Percentiles rank a stretch among this genome's conserved stretches.
Conservation (phyloP, 1,140 invertebrate genomes). For the Asobara japonica region DNA sequence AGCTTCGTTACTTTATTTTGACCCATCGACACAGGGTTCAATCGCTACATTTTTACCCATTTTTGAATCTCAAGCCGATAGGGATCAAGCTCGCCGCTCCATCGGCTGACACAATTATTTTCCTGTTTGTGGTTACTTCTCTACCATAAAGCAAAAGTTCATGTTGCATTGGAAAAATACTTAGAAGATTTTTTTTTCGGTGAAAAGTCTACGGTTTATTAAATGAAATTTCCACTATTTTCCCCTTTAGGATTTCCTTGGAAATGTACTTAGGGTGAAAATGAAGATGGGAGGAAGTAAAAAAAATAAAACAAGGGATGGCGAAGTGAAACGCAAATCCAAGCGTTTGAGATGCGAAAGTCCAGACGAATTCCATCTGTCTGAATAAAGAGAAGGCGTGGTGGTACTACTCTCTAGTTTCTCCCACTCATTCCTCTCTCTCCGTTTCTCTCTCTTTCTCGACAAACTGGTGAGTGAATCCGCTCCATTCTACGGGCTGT, state of each 20-base stretch:
- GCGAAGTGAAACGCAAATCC: conserved; percentile 7
- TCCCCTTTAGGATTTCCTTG: not conserved
- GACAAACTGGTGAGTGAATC: not conserved
- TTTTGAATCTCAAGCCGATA: not conserved
- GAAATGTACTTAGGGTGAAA: not conserved
- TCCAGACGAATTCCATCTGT: conserved; percentile 10
- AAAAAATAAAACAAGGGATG: not conserved
- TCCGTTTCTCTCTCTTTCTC: not conserved
- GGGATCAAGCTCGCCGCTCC: too few relatives aligned
- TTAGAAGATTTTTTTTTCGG: too few relatives aligned
- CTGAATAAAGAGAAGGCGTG: conserved; percentile 4
- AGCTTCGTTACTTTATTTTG: too few relatives aligned
- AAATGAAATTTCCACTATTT: not conserved
- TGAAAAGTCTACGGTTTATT: not conserved
- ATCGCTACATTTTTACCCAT: not conserved
- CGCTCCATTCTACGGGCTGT: conserved; percentile 12
- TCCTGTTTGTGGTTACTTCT: too few relatives aligned
- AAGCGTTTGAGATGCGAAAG: conserved; percentile 7
- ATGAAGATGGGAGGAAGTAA: not conserved
- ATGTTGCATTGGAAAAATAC: too few relatives aligned
- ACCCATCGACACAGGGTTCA: too few relatives aligned
- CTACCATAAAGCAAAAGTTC: too few relatives aligned
- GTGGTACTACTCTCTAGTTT: too few relatives aligned
- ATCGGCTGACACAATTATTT: too few relatives aligned
- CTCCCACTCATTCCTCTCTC: too few relatives aligned